Evolutionary conservation across 2,113 vertebrate genomes (phyloP), one percentile per base, ranked within the genome.

Genomic region (Poecilia latipinna): DNA sequence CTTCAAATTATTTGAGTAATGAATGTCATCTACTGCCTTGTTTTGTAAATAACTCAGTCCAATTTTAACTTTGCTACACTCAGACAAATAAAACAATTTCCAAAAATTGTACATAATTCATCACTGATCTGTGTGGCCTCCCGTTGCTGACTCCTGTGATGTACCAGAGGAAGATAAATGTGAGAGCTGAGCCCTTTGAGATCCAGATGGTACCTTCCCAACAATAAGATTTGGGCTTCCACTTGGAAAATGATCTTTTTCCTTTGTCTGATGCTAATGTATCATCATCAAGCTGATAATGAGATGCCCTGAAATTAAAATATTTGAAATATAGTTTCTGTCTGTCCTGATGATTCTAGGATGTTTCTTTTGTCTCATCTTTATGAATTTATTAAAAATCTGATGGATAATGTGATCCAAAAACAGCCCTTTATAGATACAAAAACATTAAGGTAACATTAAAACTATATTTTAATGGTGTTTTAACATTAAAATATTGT

Each of bases 191-290:
- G 84, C 85, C 82, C 84, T 93, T 86, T 90, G 92, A 92, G 93
- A 91, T 93, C 90, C 93, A 95, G 94, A 95, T 94, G 93, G 93
- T 93, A 84, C 90, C 80, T 90, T 87, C 88, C 90, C 85, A 94
- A 94, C 93, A 94, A 93, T 94, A 93, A 93, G 92, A 87, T 93
- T 93, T 91, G 78, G 88, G 82, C 91, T 92, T 93, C 90, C 89
- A 89, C 88, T 57, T 90, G 87, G 84, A 92, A 93, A 93, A 93
- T 90, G 37, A 91, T 91, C 80, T 75, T 88, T 88, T 94, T 91
- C 87, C 82, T 86, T 82, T 33, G 65, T 75, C 61, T 76, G 73
- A 88, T 81, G 72, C 75, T 85, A 66, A 93, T 91, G 86, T 81
- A 80, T 93, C 88, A 90, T 90, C 84, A 82, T 93, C 89, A 89